These are phyloP conservation scores for Propithecus coquereli DNA, from an alignment of 2,113 vertebrate genomes.

Conservation along the genomic window DNA sequence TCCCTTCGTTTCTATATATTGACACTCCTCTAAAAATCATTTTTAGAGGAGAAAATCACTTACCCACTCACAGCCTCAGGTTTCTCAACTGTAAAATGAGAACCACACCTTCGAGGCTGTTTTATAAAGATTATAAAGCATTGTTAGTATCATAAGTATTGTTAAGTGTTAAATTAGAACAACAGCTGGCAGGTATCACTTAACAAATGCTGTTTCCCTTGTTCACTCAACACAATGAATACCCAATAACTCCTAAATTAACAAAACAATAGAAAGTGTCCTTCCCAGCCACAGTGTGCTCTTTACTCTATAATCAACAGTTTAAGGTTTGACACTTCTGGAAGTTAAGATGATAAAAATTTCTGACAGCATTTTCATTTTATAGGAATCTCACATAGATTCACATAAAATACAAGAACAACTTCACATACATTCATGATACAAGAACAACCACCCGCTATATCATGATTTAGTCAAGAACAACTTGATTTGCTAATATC, in stretches of 20 bases:
- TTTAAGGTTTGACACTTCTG: neutral
- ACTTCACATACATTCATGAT: neutral
- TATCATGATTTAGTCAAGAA: neutral
- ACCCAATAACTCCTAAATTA: neutral
- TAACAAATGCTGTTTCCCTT: neutral
- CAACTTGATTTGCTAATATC: neutral
- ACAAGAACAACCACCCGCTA: neutral
- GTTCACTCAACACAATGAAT: neutral
- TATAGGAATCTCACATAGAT: too few relatives aligned
- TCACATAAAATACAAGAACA: too few relatives aligned
- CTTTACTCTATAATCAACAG: neutral
- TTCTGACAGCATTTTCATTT: neutral
- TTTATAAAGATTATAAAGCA: neutral
- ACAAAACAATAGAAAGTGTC: conserved; percentile 9
- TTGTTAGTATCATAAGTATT: neutral
- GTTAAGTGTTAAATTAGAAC: neutral
- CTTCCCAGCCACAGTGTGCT: neutral
- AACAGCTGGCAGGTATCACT: neutral
- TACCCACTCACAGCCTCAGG: neutral
- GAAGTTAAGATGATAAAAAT: conserved; percentile 18
- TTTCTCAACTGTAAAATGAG: conserved; percentile 8
- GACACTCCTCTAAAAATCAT: neutral
- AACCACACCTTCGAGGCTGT: neutral
- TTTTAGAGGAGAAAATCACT: conserved; percentile 38
- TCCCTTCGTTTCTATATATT: neutral